Base-by-base conservation (phyloP, 1,140 invertebrate species). In the Calosoma granatense region DNA sequence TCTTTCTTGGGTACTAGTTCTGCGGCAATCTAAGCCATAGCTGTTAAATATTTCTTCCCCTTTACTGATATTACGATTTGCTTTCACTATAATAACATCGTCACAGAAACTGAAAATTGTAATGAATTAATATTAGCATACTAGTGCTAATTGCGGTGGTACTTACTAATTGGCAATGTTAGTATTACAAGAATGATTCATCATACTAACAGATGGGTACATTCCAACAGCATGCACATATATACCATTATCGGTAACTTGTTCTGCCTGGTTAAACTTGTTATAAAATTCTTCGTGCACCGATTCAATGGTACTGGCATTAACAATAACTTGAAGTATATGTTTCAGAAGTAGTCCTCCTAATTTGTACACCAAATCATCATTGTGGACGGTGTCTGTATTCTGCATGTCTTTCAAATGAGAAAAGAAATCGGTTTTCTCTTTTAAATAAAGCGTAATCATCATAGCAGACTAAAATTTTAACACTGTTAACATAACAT, bases 151-250 rank as follows among this genome's bases (percentile, higher is more conserved):
- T 57, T 47, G 57, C 60, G 51, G 30, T 43, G 47, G 57, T 51
- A 64, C 71, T 72, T 69, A 90, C 86, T 85, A 85, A 61, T 85
- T 85, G 56, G 87, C 84, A 56, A 92, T 86, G 66, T 86, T 88
- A 4, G 90, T 84, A 69, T 89, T 81, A 70, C 92, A 94, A 12
- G 89, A 90, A 75, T 94, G 92, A 72, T 94, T 94, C 83, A 94
- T 86, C 75, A 94, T 84, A 65, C 88, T 89, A 9, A 86, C 84
- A n/a, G 88, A 85, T 0, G 89, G 88, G 74, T 90, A 94, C 65
- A 94, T 89, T 1, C 86, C 92, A 21, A 80, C 75, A 66, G 88
- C 78, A 53, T 72, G 63, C 51, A 63, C 57, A 11, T 62, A 64
- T 39, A 67, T 63, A 64, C 64, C 66, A 47, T 67, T 63, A 52